Evolutionary conservation across 2,113 vertebrate species (phyloP).

Genomic region (Madoqua kirkii): DNA sequence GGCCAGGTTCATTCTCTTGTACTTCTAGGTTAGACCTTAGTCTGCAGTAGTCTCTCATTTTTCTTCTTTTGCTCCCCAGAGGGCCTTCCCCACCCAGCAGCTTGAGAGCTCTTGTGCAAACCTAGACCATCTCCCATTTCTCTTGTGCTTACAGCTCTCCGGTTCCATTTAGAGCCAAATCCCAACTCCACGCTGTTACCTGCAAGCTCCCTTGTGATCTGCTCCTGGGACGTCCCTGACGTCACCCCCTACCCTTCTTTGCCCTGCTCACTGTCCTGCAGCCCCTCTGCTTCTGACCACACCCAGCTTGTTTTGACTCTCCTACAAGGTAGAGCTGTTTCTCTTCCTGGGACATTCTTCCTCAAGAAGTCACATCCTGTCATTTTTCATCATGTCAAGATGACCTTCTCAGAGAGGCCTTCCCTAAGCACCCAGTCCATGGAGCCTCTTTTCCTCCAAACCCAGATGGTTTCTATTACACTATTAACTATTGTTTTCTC

Average conservation of each 20-base stretch:
- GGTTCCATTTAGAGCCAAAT: not conserved
- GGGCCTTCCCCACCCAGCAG: not conserved
- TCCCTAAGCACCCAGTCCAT: not conserved
- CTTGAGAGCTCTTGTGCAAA: not conserved
- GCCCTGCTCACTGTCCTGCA: not conserved
- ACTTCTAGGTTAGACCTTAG: not conserved
- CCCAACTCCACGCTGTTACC: fast-evolving
- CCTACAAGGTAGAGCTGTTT: not conserved
- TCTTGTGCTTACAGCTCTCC: not conserved
- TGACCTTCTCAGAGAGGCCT: not conserved
- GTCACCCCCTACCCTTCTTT: too few relatives aligned
- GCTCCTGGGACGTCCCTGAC: not conserved
- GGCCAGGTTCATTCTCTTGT: not conserved
- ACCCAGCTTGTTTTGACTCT: not conserved
- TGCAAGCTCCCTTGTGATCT: fast-evolving
- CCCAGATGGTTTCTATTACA: not conserved
- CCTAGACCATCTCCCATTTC: not conserved
- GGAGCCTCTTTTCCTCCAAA: not conserved
- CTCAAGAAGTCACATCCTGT: not conserved
- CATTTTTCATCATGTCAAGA: not conserved
- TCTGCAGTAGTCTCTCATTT: not conserved
- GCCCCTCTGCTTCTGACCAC: not conserved
- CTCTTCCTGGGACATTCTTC: not conserved
- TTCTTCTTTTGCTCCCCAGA: not conserved
- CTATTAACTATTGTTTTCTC: not conserved